These are phyloP conservation scores for Drosophila takahashii DNA, from an alignment of 1,140 invertebrate species.

Conservation along the genomic window DNA sequence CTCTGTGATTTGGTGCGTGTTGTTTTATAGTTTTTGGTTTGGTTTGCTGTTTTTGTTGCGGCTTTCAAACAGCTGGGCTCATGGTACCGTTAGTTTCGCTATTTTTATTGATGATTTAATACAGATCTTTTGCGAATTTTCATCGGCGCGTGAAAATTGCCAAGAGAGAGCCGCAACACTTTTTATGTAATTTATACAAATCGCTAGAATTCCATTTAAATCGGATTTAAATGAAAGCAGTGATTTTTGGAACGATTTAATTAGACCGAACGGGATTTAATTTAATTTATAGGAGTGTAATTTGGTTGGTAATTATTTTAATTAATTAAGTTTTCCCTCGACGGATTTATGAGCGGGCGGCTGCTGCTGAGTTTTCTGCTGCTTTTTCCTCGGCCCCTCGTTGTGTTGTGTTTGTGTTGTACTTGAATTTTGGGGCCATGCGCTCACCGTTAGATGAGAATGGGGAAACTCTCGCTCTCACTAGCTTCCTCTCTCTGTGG, in stretches of 20 bases:
- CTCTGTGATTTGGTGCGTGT: constrained; percentile 67
- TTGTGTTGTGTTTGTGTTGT: constrained; percentile 70
- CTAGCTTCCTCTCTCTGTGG: constrained; percentile 4
- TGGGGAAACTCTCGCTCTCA: constrained; percentile 20
- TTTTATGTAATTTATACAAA: constrained; percentile 65
- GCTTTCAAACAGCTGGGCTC: constrained; percentile 63
- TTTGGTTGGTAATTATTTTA: constrained; percentile 40
- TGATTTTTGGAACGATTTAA: constrained; percentile 16
- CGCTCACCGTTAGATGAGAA: constrained; percentile 41
- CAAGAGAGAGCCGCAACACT: constrained; percentile 34
- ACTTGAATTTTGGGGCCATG: constrained; percentile 73
- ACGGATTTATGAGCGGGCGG: constrained; percentile 53
- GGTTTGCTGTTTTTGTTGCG: constrained; percentile 4
- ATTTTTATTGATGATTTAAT: constrained; percentile 81
- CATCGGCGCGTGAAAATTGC: constrained; percentile 63
- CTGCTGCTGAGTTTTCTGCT: constrained; percentile 50
- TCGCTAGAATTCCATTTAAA: constrained; percentile 75
- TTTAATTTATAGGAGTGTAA: constrained; percentile 19
- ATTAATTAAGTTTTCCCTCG: constrained; percentile 54
- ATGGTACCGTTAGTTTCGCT: constrained; percentile 70
- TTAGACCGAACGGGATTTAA: constrained; percentile 10
- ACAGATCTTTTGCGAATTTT: constrained; percentile 54
- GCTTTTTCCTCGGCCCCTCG: constrained; percentile 62
- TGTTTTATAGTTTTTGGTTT: constrained; percentile 28
- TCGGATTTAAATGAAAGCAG: constrained; percentile 68